A percentile compares a stretch with the other conserved stretches of the same genome.
These are phyloP conservation scores for Bellardia bayeri DNA, from an alignment of 2,888 invertebrate genomes.

Conservation along the genomic window DNA sequence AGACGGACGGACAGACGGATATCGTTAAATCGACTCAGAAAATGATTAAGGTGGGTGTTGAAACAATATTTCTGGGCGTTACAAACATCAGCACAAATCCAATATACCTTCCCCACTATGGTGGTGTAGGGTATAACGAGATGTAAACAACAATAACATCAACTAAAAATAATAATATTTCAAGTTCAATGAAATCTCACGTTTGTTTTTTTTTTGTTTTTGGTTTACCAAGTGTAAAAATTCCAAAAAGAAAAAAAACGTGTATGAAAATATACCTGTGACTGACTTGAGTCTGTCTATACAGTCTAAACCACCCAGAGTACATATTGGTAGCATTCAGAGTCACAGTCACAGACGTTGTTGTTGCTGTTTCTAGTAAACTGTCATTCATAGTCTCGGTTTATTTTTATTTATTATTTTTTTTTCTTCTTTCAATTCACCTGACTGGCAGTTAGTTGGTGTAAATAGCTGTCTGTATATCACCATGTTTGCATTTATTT, in stretches of 20 bases:
- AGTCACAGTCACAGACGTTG: background rate
- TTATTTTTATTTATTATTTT: background rate
- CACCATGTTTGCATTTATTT: conserved; percentile 3
- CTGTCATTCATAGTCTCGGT: conserved; percentile 46
- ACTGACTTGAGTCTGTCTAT: conserved; percentile 41
- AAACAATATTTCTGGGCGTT: no score
- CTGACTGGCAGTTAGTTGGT: conserved; percentile 28
- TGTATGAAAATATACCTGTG: conserved; percentile 16
- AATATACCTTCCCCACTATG: no score
- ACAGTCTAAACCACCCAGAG: conserved; percentile 34
- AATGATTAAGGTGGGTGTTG: no score
- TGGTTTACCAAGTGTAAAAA: conserved; percentile 41
- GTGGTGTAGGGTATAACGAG: background rate
- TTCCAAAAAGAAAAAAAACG: conserved; percentile 31
- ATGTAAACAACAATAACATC: conserved; percentile 12
- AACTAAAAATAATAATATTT: conserved; percentile 43
- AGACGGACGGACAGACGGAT: no score
- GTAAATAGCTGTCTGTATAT: conserved; percentile 15
- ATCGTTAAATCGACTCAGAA: no score
- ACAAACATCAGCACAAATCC: no score
- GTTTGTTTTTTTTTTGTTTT: conserved; percentile 58
- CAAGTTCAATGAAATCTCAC: conserved; percentile 74
- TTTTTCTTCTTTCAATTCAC: conserved; percentile 1
- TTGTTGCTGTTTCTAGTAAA: conserved; percentile 20
- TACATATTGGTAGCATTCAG: background rate